A percentile compares a stretch with the other conserved stretches of the same genome.
phyloP scores from a whole-genome alignment of 2,797 vertebrate genomes.

The Myotis pilosus region DNA sequence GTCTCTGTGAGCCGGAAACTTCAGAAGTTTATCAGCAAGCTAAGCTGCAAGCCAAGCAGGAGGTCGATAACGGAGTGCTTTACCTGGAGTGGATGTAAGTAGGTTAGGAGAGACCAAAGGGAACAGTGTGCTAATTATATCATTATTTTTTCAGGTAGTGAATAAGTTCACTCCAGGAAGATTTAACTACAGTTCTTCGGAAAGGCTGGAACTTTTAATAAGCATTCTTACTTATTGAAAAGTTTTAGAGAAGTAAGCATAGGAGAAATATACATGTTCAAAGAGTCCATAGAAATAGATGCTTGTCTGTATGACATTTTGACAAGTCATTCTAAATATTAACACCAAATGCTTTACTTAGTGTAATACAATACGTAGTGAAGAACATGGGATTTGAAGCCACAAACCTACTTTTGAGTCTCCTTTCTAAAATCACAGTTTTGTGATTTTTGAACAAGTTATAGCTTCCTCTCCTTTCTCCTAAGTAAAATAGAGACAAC shows the following conservation, averaged over 20 bases:
- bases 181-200: slow-evolving; percentile 38
- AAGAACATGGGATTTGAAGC: neutral
- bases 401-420: neutral
- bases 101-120: slow-evolving; percentile 49
- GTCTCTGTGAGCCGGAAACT: slow-evolving; percentile 90
- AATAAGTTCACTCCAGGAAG: slow-evolving; percentile 34
- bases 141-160: slow-evolving; percentile 45
- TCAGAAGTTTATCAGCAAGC: slow-evolving; percentile 95
- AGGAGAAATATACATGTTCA: neutral
- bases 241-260: slow-evolving; percentile 51
- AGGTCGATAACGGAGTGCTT: slow-evolving; percentile 84
- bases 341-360: neutral
- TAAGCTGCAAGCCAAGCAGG: slow-evolving; percentile 86
- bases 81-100: slow-evolving; percentile 96
- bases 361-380: neutral
- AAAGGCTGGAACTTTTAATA: slow-evolving; percentile 62
- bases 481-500: neutral
- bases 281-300: neutral
- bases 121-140: neutral
- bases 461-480: neutral
- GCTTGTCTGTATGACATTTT: neutral
- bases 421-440: neutral
- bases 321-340: slow-evolving; percentile 1
- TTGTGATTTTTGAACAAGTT: slow-evolving; percentile 27
- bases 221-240: slow-evolving; percentile 38